Base-by-base conservation (phyloP, 2,797 vertebrate species). In the Pelodytes ibericus region DNA sequence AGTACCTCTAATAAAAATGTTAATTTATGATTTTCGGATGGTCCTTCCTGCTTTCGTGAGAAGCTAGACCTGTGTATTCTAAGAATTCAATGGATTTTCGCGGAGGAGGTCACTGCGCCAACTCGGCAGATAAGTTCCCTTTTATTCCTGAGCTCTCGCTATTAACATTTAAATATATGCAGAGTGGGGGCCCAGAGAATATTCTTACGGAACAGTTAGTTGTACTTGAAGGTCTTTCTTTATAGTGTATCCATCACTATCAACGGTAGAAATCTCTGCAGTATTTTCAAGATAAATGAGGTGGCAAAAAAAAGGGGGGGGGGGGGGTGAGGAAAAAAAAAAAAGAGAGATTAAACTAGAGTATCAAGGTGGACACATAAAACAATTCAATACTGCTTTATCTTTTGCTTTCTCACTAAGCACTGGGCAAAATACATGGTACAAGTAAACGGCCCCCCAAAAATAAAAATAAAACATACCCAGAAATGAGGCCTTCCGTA, bases 231-330 rank as follows among this genome's bases (percentile, higher is more conserved):
- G 76, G 76, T 59, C 70, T 72, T 72, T 78, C 76, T 60, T 68
- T 67, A 78, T 49, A 78, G 76, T 51, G 70, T 68, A 78, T 78
- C 70, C 62, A 72, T 72, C 70, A 78, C 63, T 68, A 72, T 72
- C 70, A 68, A 31, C 53, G 27, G 62, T 36, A 39, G 69, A 77
- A 72, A 67, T 77, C 76, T 72, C 76, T 72, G 76, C 76, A 72
- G 76, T 67, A 41, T 29, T 56, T 68, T 61, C 63, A 72, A 78
- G 76, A 78, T 78, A 78, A 78, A 78, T 78, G 76, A 78, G 63
- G 70, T 72, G 70, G 63, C 57, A 72, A 56, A 66, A 65, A 24
- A 39, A n/a, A n/a, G n/a, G n/a, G n/a, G n/a, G n/a, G 9, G 13
- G 25, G 22, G 15, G 33, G 39, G 33, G 30, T 47, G n/a, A 36